Evolutionary conservation across 2,888 invertebrate genomes (phyloP).

Genomic region (Caenorhabditis sulstoni): DNA sequence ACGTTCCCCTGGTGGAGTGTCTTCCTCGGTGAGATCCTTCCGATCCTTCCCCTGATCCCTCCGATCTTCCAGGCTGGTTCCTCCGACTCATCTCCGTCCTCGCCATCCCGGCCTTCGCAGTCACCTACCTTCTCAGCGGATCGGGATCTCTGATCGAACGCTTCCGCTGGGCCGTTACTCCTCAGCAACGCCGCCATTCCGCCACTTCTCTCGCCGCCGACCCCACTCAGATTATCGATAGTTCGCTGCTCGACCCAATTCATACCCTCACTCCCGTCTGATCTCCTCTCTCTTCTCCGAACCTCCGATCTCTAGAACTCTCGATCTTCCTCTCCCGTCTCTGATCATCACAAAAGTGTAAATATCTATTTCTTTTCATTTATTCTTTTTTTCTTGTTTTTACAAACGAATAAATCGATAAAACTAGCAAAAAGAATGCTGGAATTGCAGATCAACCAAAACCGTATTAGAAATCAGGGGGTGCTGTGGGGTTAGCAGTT

Average conservation of each 20-base stretch:
- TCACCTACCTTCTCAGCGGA: conserved; percentile 79
- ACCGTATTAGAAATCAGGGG: conserved; percentile 26
- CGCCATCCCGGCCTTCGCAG: conserved; percentile 82
- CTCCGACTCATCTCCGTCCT: conserved; percentile 82
- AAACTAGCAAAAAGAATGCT: background rate
- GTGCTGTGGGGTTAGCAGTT: background rate
- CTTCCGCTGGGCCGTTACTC: conserved; percentile 68
- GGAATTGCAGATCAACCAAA: conserved; percentile 32
- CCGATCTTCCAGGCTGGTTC: conserved; percentile 52
- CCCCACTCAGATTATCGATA: conserved; percentile 66
- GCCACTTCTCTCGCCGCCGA: conserved; percentile 61
- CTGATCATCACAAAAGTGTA: background rate
- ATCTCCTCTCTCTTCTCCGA: conserved; percentile 1
- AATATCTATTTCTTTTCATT: conserved; percentile 1
- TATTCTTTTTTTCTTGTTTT: no score
- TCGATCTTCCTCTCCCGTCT: background rate
- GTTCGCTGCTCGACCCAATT: conserved; percentile 60
- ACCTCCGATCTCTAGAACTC: background rate
- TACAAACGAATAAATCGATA: background rate
- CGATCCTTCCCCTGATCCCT: background rate
- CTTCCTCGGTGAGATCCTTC: conserved; percentile 82
- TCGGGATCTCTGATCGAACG: conserved; percentile 69
- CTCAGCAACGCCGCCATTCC: conserved; percentile 70
- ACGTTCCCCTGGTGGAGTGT: conserved; percentile 83
- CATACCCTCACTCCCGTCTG: conserved; percentile 65